Evolutionary conservation across 2,888 invertebrate species (phyloP), one percentile per base, ranked within the genome.

Genomic region (Drosophila maculinotata): DNA sequence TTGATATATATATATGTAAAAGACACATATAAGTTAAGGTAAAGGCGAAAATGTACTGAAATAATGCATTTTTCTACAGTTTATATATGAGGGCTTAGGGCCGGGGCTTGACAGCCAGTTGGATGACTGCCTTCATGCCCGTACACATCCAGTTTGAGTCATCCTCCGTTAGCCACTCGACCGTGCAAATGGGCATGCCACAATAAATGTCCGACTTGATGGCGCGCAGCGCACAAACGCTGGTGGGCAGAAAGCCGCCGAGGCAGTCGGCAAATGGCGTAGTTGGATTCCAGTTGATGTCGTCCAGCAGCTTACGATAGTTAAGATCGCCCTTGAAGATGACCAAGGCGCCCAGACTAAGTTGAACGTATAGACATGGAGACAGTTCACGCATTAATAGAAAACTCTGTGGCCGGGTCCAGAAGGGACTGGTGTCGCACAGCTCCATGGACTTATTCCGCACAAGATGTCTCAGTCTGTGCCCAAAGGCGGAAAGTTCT

Each of bases 271-370:
- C 91, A 76, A 98, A 96, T 0, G 93, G 89, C 0, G 95, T 94
- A 0, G 93, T 93, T 0, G 94, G 93, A 12, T 93, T 93, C 95
- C 97, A 97, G 72, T 96, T 95, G 49, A 94, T 93, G 89, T 99
- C 99, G 0, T 96, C 96, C 28, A 97, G 92, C 52, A 99, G 92
- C 92, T 99, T 99, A 35, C 99, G 93, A 90, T 99, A 99, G 92
- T 99, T 99, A 14, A 99, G 93, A 90, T 99, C 99, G 0, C 99
- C 96, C 91, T 99, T 99, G 90, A 98, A 97, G 79, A 99, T 93
- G 0, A 96, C 88, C 1, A 96, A 92, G 63, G 94, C 92, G 0
- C 96, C 93, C 71, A 94, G 91, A 4, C 94, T 93, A 0, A 99
- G 91, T 68, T 94, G 93, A 6, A 93, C 90, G 89, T 98, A 98